A percentile compares a stretch with the other conserved stretches of the same genome.
Evolutionary conservation across 2,797 vertebrate genomes (phyloP).

Genomic region (Ambastaia sidthimunki): DNA sequence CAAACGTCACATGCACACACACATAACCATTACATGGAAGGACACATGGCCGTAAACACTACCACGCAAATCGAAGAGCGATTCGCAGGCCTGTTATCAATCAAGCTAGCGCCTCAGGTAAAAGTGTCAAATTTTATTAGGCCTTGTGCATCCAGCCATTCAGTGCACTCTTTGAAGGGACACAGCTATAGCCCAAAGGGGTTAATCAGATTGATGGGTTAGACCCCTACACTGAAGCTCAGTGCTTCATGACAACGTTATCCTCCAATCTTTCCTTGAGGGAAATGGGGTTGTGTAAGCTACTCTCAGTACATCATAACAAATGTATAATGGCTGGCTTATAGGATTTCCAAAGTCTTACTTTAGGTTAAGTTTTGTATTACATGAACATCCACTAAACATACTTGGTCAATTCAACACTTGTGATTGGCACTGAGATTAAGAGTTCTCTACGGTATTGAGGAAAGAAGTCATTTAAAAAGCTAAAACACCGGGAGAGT

Average conservation of each 20-base stretch:
- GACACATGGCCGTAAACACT: constrained; percentile 65
- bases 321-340: constrained; percentile 34
- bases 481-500: constrained; percentile 66
- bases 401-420: not conserved
- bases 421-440: not conserved
- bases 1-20: constrained; percentile 42
- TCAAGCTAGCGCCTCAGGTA: constrained; percentile 72
- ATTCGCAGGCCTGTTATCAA: constrained; percentile 71
- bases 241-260: constrained; percentile 26
- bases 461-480: constrained; percentile 31
- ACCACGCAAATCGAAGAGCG: constrained; percentile 67
- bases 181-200: constrained; percentile 60
- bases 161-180: constrained; percentile 58
- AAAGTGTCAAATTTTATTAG: constrained; percentile 71
- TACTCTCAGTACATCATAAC: constrained; percentile 27
- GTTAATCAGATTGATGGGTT: constrained; percentile 63
- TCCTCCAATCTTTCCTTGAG: constrained; percentile 44
- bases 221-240: constrained; percentile 24
- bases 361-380: constrained; percentile 21
- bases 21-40: constrained; percentile 51
- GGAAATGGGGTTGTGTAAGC: constrained; percentile 20
- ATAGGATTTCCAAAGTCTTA: constrained; percentile 19
- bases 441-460: constrained; percentile 1
- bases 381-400: constrained; percentile 16
- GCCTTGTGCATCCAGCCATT: constrained; percentile 60